Evolutionary conservation across 1,140 invertebrate genomes (phyloP).

Genomic region (Eubasilissa regina): DNA sequence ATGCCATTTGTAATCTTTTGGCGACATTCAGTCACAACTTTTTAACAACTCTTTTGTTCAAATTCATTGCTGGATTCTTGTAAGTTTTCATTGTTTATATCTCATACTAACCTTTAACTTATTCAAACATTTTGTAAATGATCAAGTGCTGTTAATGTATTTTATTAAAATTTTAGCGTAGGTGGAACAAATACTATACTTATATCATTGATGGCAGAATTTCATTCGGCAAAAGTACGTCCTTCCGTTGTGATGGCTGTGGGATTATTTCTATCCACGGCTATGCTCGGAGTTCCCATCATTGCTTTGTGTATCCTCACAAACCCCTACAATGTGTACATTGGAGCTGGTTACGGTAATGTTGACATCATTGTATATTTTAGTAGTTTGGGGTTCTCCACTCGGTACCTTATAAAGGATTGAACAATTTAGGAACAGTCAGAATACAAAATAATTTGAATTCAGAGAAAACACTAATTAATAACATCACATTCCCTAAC

Average conservation of each 20-base stretch:
- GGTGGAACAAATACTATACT: slow-evolving; percentile 80
- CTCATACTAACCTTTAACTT: too few relatives aligned
- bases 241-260: slow-evolving; percentile 76
- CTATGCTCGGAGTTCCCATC: slow-evolving; percentile 71
- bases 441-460: too few relatives aligned
- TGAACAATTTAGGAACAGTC: too few relatives aligned
- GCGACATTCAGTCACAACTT: slow-evolving; percentile 82
- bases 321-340: slow-evolving; percentile 62
- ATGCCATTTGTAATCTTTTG: slow-evolving; percentile 78
- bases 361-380: background rate
- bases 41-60: slow-evolving; percentile 79
- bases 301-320: slow-evolving; percentile 73
- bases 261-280: slow-evolving; percentile 76
- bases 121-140: too few relatives aligned
- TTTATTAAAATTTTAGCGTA: slow-evolving; percentile 66
- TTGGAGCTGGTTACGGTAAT: slow-evolving; percentile 64
- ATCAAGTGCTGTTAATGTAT: background rate
- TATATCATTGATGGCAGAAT: slow-evolving; percentile 80
- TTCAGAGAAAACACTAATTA: too few relatives aligned
- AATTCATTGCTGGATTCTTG: slow-evolving; percentile 87
- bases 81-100: slow-evolving; percentile 66
- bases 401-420: too few relatives aligned
- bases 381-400: too few relatives aligned
- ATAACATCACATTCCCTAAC: too few relatives aligned
- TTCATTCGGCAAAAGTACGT: slow-evolving; percentile 76